phyloP scores from a whole-genome alignment of 2,797 vertebrate genomes.

The Spheniscus humboldti region DNA sequence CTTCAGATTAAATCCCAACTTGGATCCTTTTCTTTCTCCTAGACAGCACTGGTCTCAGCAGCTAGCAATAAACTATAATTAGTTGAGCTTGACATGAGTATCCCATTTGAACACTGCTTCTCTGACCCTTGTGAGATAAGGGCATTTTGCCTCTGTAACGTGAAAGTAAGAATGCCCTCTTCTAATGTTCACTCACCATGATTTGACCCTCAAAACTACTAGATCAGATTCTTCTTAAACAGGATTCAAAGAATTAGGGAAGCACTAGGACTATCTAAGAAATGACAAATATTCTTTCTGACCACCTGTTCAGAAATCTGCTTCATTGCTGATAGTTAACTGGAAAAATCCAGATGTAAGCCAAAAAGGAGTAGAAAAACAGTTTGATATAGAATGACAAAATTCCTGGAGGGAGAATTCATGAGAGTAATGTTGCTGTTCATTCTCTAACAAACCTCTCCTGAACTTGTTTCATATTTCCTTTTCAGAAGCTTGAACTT shows the following conservation, averaged over 20 bases:
- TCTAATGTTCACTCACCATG: background rate
- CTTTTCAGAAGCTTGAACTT: background rate
- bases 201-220: background rate
- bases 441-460: background rate
- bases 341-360: background rate
- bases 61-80: background rate
- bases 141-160: background rate
- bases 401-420: background rate
- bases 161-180: background rate
- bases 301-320: background rate
- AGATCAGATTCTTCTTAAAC: background rate
- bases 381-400: background rate
- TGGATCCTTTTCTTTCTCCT: background rate
- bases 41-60: background rate
- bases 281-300: background rate
- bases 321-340: background rate
- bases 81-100: background rate
- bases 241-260: background rate
- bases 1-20: background rate
- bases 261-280: background rate
- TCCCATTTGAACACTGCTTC: background rate
- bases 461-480: background rate
- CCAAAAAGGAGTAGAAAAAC: background rate
- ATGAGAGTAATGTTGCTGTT: background rate
- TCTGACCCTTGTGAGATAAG: background rate